phyloP scores from a whole-genome alignment of 1,140 invertebrate genomes.

The Dinoponera quadriceps region DNA sequence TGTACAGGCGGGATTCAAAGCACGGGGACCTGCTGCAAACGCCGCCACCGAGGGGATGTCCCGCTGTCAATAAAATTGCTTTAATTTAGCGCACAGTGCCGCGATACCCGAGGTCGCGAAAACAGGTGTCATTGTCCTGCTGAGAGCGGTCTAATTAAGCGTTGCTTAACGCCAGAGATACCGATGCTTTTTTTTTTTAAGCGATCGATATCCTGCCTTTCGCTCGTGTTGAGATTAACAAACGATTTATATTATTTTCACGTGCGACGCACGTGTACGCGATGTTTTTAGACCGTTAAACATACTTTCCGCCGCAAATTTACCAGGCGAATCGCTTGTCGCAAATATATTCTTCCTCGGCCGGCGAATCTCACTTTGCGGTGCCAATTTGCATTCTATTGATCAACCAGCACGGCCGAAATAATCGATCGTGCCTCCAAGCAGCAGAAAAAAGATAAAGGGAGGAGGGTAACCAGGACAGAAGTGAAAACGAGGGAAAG shows the following conservation, averaged over 20 bases:
- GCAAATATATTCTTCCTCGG: neutral
- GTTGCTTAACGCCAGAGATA: neutral
- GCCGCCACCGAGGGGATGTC: constrained; percentile 49
- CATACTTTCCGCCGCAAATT: too few species aligned
- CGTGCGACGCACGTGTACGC: too few species aligned
- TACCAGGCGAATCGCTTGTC: too few species aligned
- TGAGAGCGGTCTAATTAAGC: constrained; percentile 58
- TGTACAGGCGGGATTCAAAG: constrained; percentile 12
- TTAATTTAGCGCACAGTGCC: constrained; percentile 70
- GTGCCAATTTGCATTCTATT: neutral
- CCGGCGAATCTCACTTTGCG: neutral
- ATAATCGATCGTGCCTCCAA: neutral
- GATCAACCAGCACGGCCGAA: constrained; percentile 1
- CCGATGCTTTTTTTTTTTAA: neutral
- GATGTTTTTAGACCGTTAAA: too few species aligned
- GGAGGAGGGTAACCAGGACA: neutral
- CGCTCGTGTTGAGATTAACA: constrained; percentile 1
- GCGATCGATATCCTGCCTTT: neutral
- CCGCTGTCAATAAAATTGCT: constrained; percentile 78
- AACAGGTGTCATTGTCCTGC: constrained; percentile 67
- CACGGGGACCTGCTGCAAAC: constrained; percentile 60
- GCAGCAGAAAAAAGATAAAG: neutral
- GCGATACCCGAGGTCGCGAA: constrained; percentile 54
- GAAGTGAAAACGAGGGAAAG: constrained; percentile 32
- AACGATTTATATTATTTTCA: neutral